Evolutionary conservation across 2,113 vertebrate genomes (phyloP), one percentile per base, ranked within the genome.

Genomic region (Himantopus leucocephalus): DNA sequence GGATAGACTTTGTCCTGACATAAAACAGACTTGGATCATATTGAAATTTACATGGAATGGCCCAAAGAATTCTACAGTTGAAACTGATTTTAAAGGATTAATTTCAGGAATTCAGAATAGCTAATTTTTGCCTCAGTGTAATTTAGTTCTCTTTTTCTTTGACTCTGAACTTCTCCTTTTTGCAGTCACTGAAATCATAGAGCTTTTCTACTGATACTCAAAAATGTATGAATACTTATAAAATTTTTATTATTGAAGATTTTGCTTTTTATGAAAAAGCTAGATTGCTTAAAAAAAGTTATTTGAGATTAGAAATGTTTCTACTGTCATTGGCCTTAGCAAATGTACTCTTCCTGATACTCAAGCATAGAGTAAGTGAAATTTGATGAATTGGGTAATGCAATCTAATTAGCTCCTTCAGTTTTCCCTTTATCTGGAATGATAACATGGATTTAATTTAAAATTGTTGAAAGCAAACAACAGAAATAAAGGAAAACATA

Each of bases 391-490:
- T 11, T 59, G 16, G 14, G 35, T 3, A 13, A 80, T 60, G 32
- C 77, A 92, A 75, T 87, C 48, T 75, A 64, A 91, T 90, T 92
- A 84, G 64, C 48, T 78, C 20, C 17, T 75, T 75, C 45, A 59
- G 43, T n/a, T 94, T 93, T 92, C 26, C 77, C 37, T 91, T 82
- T 73, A 52, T 82, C 32, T 94, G 45, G 18, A 91, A 80, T 56
- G 41, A 47, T 95, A 77, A 71, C 3, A 5, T 47, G 41, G 23
- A 87, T 96, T 90, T 95, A 85, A 77, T 92, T 93, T 95, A 52
- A 89, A 81, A 39, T 41, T 88, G 79, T 39, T 82, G 60, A 68
- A 87, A 92, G 10, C 13, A 67, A 81, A 56, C 71, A 94, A 52
- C 26, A 73, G 66, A 92, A 64, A 72, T 26, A 85, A 91, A 79